These are phyloP conservation scores for Xyrauchen texanus DNA, from an alignment of 2,113 vertebrate genomes.

Conservation along the genomic window DNA sequence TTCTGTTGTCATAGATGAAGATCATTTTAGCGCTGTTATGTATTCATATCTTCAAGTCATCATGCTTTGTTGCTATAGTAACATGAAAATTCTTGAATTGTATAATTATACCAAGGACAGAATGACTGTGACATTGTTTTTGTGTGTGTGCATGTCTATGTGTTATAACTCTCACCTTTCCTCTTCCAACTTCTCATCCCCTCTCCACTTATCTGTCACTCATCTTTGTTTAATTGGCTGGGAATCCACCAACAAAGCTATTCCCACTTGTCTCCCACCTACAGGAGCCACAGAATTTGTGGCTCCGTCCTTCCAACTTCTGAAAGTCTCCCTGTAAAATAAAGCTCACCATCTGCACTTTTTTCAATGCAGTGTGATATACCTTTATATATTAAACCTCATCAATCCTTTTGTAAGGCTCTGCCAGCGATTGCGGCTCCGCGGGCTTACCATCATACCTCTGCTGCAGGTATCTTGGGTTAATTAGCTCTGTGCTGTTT, in stretches of 20 bases:
- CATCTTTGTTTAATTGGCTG: constrained; percentile 66
- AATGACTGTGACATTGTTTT: constrained; percentile 6
- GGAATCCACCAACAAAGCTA: constrained; percentile 53
- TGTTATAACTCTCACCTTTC: constrained; percentile 7
- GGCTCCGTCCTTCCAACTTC: neutral
- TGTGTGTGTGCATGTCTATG: neutral
- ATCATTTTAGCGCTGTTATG: constrained; percentile 43
- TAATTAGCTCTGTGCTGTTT: constrained; percentile 65
- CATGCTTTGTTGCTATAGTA: constrained; percentile 75
- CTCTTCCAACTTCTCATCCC: constrained; percentile 35
- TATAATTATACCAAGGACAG: constrained; percentile 67
- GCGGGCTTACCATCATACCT: constrained; percentile 25
- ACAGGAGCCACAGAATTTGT: constrained; percentile 44
- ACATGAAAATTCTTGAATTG: constrained; percentile 63
- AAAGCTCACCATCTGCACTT: neutral
- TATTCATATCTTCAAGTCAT: constrained; percentile 60
- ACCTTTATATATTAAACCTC: constrained; percentile 22
- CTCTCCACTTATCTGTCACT: constrained; percentile 62
- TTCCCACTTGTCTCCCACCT: constrained; percentile 47
- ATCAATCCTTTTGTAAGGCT: constrained; percentile 5
- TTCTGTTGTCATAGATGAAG: constrained; percentile 44
- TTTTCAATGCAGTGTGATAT: neutral
- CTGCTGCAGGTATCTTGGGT: constrained; percentile 62
- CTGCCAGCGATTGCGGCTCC: neutral
- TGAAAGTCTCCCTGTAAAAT: neutral